These are phyloP conservation scores for Rhabdophis nuchalis DNA, from an alignment of 2,797 vertebrate species.

Conservation along the genomic window DNA sequence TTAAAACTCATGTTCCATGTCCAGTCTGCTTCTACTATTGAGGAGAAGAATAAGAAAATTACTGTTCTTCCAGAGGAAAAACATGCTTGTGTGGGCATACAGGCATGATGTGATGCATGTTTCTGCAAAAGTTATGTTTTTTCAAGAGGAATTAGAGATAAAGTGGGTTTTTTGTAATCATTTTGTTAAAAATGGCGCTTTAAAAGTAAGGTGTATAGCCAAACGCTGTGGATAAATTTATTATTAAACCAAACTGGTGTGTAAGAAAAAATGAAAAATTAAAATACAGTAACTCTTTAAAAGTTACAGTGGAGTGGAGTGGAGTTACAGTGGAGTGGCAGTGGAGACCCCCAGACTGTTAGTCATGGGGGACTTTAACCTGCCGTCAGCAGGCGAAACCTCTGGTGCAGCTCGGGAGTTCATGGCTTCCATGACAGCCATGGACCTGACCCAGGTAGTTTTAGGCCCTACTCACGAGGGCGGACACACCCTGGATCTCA, in stretches of 20 bases:
- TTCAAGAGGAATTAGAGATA: neutral
- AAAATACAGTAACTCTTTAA: neutral
- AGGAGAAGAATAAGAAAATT: neutral
- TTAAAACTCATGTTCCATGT: neutral
- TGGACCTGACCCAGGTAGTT: no score
- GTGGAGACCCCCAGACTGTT: no score
- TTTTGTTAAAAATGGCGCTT: fast-evolving
- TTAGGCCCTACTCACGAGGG: no score
- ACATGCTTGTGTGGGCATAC: slow-evolving; percentile 37
- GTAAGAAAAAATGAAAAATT: neutral
- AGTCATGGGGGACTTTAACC: no score
- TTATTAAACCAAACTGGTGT: fast-evolving
- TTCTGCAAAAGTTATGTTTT: neutral
- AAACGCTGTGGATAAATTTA: neutral
- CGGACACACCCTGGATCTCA: no score
- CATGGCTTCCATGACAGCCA: no score
- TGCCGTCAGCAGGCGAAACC: no score
- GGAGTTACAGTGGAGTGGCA: no score
- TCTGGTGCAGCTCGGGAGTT: no score
- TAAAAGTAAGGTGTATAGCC: neutral
- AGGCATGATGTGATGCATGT: no score
- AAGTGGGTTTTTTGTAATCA: neutral
- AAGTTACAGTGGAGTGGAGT: no score
- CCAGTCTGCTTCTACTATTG: neutral
- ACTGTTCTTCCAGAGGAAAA: neutral